A percentile compares a stretch with the other conserved stretches of the same genome.
These are phyloP conservation scores for Patiria pectinifera DNA, from an alignment of 53 echinoderm and acorn worm genomes.

Conservation along the genomic window DNA sequence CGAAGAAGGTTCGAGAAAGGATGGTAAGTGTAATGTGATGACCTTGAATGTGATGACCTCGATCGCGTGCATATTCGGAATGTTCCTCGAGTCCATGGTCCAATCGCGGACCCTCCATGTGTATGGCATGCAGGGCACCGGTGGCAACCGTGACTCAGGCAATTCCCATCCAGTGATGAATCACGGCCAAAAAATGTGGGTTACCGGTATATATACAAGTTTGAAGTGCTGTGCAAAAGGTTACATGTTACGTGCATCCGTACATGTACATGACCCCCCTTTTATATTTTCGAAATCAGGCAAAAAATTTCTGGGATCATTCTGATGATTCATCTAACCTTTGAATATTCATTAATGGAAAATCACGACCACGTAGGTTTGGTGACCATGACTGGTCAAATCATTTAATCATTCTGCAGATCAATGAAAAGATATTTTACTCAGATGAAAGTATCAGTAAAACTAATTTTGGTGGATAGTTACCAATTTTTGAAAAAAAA, in stretches of 20 bases:
- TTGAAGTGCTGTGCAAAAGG: background rate
- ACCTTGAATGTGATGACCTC: background rate
- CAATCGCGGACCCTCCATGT: background rate
- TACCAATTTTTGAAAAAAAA: too few species aligned
- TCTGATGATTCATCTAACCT: background rate
- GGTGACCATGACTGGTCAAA: background rate
- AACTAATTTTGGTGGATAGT: too few species aligned
- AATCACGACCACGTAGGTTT: background rate
- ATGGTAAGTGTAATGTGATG: background rate
- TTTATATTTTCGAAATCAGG: background rate
- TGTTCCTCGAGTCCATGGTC: background rate
- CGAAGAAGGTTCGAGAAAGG: background rate
- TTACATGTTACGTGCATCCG: background rate
- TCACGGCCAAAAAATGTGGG: background rate
- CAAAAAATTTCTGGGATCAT: background rate
- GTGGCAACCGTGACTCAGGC: background rate
- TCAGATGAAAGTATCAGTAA: too few species aligned
- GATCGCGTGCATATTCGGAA: background rate
- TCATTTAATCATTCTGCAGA: background rate
- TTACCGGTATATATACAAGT: background rate
- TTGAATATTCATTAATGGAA: background rate
- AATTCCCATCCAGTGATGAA: background rate
- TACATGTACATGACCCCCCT: background rate
- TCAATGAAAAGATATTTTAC: background rate
- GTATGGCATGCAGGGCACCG: background rate